Conservation (phyloP, 1,140 invertebrate genomes). For the Matsumurasca onukii region DNA sequence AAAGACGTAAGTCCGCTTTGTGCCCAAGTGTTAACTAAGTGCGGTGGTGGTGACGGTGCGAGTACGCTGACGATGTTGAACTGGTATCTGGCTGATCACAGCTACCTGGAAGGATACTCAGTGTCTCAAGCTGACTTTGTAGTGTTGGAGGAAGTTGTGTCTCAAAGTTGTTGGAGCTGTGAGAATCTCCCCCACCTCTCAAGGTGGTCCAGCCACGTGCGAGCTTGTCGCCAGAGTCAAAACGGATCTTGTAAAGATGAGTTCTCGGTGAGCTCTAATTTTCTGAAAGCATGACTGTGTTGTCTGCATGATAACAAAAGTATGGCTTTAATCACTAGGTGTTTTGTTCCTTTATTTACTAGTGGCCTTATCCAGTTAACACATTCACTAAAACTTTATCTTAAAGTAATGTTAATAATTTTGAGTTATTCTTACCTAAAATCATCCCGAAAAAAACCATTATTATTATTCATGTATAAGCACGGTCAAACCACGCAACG, state of each 20-base stretch:
- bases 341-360: too few species aligned
- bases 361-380: too few species aligned
- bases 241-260: constrained; percentile 29
- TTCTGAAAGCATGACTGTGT: constrained; percentile 21
- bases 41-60: neutral
- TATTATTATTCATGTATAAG: too few species aligned
- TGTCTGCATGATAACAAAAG: too few species aligned
- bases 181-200: constrained; percentile 45
- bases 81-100: constrained; percentile 50
- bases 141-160: constrained; percentile 38
- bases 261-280: constrained; percentile 41
- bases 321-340: too few species aligned
- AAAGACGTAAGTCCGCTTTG: constrained; percentile 15
- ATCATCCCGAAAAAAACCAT: too few species aligned
- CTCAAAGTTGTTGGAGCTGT: constrained; percentile 13
- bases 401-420: too few species aligned
- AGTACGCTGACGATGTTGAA: constrained; percentile 43
- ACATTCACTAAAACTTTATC: too few species aligned
- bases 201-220: constrained; percentile 47
- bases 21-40: constrained; percentile 3
- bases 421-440: too few species aligned
- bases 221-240: constrained; percentile 25
- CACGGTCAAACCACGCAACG: too few species aligned
- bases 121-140: constrained; percentile 49
- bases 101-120: constrained; percentile 53